Evolutionary conservation across 2,113 vertebrate genomes (phyloP).

Genomic region (Saimiri boliviensis): DNA sequence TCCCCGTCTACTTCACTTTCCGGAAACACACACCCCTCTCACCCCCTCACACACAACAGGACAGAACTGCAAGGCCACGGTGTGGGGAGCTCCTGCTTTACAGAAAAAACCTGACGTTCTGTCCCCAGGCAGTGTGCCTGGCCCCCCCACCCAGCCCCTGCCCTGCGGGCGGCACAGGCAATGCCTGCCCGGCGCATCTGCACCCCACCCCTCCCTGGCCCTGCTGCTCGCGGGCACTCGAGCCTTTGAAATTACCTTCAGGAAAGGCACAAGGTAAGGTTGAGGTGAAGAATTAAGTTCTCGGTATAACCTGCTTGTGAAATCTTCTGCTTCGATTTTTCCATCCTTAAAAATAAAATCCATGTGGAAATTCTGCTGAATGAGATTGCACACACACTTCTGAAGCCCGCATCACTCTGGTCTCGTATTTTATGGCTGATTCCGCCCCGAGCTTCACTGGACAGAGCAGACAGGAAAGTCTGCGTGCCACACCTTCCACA

Average conservation of each 20-base stretch:
- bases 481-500: background rate
- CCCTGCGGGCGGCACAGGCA: background rate
- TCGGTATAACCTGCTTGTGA: slow-evolving; percentile 96
- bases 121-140: background rate
- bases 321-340: slow-evolving; percentile 97
- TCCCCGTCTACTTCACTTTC: background rate
- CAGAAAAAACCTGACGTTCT: background rate
- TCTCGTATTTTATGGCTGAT: fast-evolving
- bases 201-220: fast-evolving
- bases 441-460: background rate
- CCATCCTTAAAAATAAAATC: slow-evolving; percentile 88
- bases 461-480: background rate
- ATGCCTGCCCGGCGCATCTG: background rate
- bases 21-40: too few relatives aligned
- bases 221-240: fast-evolving
- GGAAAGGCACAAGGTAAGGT: slow-evolving; percentile 99
- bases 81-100: background rate
- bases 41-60: fast-evolving
- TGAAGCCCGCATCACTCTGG: fast-evolving
- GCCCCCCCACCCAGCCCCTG: background rate
- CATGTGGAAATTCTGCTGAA: background rate
- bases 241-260: slow-evolving; percentile 89
- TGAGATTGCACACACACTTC: fast-evolving
- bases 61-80: fast-evolving
- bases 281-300: slow-evolving; percentile 99